These are phyloP conservation scores for Polyploca ridens DNA, from an alignment of 2,888 invertebrate species.

Conservation along the genomic window DNA sequence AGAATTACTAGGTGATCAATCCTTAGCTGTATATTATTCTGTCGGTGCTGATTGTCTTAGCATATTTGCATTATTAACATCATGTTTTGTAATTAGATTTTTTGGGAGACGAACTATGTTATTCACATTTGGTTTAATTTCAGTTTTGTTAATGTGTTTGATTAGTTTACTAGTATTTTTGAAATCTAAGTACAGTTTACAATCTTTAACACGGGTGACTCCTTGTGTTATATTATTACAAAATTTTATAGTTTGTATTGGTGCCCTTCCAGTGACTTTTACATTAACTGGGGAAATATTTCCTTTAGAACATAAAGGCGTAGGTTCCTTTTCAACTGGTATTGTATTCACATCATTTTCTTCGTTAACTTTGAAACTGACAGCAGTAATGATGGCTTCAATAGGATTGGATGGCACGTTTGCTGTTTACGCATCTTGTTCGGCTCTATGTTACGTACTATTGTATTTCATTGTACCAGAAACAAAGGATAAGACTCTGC, in stretches of 20 bases:
- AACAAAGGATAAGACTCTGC: conserved; percentile 53
- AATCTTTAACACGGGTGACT: conserved; percentile 35
- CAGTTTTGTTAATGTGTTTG: conserved; percentile 40
- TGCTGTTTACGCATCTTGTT: conserved; percentile 38
- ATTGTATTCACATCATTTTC: conserved; percentile 45
- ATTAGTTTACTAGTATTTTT: conserved; percentile 40
- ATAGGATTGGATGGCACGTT: conserved; percentile 46
- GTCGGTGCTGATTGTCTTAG: conserved; percentile 45
- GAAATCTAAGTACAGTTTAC: conserved; percentile 25
- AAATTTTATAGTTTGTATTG: conserved; percentile 39
- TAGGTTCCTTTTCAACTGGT: conserved; percentile 39
- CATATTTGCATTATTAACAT: conserved; percentile 36
- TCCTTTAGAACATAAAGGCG: conserved; percentile 51
- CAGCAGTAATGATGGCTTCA: conserved; percentile 45
- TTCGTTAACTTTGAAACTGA: conserved; percentile 43
- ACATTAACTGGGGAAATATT: conserved; percentile 49
- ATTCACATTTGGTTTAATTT: conserved; percentile 36
- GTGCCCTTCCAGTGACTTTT: conserved; percentile 46
- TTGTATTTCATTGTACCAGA: conserved; percentile 50
- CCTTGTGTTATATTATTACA: conserved; percentile 43
- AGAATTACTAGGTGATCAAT: conserved; percentile 39
- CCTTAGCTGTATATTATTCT: conserved; percentile 45
- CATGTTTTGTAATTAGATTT: conserved; percentile 37
- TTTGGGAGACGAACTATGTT: conserved; percentile 48
- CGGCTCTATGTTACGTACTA: conserved; percentile 37